Percentiles rank a stretch among this genome's conserved stretches.
These are phyloP conservation scores for Hylaea fasciaria DNA, from an alignment of 2,888 invertebrate genomes.

Conservation along the genomic window DNA sequence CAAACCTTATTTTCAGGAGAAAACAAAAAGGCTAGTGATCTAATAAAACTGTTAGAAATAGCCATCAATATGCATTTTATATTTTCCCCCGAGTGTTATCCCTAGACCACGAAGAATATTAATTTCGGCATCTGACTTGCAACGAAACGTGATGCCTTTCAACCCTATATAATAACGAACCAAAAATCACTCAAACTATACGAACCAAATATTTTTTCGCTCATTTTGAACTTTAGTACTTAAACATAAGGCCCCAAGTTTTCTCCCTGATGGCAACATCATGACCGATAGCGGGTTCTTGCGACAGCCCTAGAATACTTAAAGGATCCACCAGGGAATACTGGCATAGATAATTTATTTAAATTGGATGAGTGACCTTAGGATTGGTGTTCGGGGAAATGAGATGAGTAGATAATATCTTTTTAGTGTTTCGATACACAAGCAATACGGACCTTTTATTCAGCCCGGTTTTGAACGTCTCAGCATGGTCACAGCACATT, in stretches of 20 bases:
- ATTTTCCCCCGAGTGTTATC: slow-evolving; percentile 39
- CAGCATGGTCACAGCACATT: too few relatives aligned
- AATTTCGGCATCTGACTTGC: slow-evolving; percentile 52
- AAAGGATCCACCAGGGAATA: slow-evolving; percentile 23
- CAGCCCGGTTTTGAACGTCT: too few relatives aligned
- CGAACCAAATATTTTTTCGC: background rate
- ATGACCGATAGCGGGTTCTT: slow-evolving; percentile 17
- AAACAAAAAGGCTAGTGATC: background rate
- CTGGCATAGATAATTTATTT: slow-evolving; percentile 26
- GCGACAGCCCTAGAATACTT: slow-evolving; percentile 21
- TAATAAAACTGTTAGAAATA: slow-evolving; percentile 4
- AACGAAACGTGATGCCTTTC: slow-evolving; percentile 27
- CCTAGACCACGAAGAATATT: slow-evolving; percentile 59
- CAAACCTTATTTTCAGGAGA: too few relatives aligned
- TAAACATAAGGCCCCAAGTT: slow-evolving; percentile 2
- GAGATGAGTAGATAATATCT: background rate
- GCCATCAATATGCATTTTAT: slow-evolving; percentile 40
- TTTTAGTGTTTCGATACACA: background rate
- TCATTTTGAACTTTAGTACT: slow-evolving; percentile 9
- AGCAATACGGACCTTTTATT: too few relatives aligned
- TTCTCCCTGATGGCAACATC: slow-evolving; percentile 9
- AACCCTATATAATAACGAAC: slow-evolving; percentile 2
- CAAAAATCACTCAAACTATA: too few relatives aligned
- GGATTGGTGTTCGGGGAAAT: slow-evolving; percentile 19
- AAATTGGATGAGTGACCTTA: slow-evolving; percentile 31